Evolutionary conservation across 2,797 vertebrate genomes (phyloP), one percentile per base, ranked within the genome.

Genomic region (Phaenicophaeus curvirostris): DNA sequence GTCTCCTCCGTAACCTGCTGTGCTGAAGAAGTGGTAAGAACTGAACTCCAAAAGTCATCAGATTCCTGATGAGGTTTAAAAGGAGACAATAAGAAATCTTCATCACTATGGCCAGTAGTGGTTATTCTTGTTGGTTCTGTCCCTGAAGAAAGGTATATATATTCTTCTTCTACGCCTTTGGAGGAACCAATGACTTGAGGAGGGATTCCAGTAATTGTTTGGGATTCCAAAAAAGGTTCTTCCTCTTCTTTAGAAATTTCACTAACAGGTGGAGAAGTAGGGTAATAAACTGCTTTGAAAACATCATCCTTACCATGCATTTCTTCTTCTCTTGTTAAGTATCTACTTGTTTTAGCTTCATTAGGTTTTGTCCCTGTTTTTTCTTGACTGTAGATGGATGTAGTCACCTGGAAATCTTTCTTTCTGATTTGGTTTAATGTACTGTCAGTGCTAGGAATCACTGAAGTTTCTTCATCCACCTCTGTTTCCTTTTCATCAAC

Each of bases 391-490:
- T 97, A 98, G 89, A 93, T 96, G 86, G 98, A 94, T 37, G 97
- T 98, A 69, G 97, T 97, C 95, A 97, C 80, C 41, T 95, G 97
- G 54, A 96, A 94, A 83, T 96, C 97, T 90, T 97, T 98, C 82
- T 82, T 97, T 69, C 95, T 95, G 90, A 97, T 97, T 67, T 98
- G 97, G 76, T 97, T 98, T 83, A 96, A 76, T 81, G 71, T 73
- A 94, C 94, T 96, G 23, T 97, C 97, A 97, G 91, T 96, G 76
- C 92, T 95, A 80, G 96, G 92, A 92, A 95, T 89, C 65, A 96
- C 86, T 83, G 65, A 42, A 82, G 39, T 83, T 59, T 95, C 97
- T 96, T 96, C 97, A 89, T 95, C 88, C 63, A 66, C 80, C 30
- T 96, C 89, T 85, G 84, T 35, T 89, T 96, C 89, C 82, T 95